Conservation (phyloP, 2,888 invertebrate species). For the Caenorhabditis sp. region DNA sequence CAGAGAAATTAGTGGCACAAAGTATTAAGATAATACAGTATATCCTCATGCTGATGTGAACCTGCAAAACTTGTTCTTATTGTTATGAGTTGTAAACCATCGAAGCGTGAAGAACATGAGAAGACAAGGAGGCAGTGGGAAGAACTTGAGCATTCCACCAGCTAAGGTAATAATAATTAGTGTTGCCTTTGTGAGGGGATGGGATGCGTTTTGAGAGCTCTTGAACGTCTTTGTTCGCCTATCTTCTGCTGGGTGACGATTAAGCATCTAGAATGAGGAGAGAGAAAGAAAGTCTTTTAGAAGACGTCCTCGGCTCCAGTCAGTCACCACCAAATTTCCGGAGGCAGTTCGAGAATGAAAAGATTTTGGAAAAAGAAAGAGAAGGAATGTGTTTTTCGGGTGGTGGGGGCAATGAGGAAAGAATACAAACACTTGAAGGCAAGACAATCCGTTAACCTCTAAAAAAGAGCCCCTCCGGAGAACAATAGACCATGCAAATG, state of each 20-base stretch:
- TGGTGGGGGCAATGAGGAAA: constrained; percentile 23
- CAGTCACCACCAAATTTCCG: constrained; percentile 54
- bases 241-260: constrained; percentile 28
- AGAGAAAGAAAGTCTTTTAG: constrained; percentile 25
- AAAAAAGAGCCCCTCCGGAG: constrained; percentile 45
- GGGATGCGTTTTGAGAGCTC: constrained; percentile 59
- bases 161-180: constrained; percentile 67
- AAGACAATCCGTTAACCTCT: constrained; percentile 60
- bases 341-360: constrained; percentile 55
- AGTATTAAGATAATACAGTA: constrained; percentile 43
- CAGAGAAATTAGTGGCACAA: constrained; percentile 26
- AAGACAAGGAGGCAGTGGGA: constrained; percentile 7
- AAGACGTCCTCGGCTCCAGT: constrained; percentile 20
- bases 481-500: constrained; percentile 61
- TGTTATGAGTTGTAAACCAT: constrained; percentile 7
- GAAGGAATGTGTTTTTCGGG: constrained; percentile 22
- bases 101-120: constrained; percentile 34
- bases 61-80: constrained; percentile 40
- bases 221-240: constrained; percentile 58
- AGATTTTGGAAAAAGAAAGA: constrained; percentile 39
- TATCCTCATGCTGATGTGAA: constrained; percentile 55
- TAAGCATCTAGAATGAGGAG: constrained; percentile 48
- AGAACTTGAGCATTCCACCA: constrained; percentile 50
- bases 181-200: constrained; percentile 56
- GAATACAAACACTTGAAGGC: constrained; percentile 58